Conservation (phyloP, 2,113 vertebrate genomes). For the Lophius piscatorius region DNA sequence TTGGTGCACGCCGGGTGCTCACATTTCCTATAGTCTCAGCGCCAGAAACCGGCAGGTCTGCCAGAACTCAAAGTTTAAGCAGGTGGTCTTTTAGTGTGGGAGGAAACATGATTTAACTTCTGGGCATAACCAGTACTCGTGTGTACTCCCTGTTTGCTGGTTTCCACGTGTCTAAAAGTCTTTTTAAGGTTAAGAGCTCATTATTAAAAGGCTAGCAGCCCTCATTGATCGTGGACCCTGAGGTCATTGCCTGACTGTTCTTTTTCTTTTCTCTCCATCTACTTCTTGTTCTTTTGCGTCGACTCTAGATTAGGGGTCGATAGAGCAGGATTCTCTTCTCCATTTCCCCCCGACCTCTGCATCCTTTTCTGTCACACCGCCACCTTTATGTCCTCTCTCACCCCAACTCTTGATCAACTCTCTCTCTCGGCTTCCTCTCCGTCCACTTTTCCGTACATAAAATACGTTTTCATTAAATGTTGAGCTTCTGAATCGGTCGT, state of each 20-base stretch:
- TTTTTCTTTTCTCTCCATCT: no score
- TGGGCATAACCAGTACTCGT: background rate
- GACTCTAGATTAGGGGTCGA: no score
- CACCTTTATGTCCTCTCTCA: no score
- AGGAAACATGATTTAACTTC: slow-evolving; percentile 4
- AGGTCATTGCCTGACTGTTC: background rate
- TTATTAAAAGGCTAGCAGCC: background rate
- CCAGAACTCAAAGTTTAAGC: slow-evolving; percentile 21
- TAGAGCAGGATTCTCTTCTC: background rate
- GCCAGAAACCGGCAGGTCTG: slow-evolving; percentile 12
- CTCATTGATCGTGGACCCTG: no score
- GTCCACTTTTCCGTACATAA: no score
- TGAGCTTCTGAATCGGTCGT: no score
- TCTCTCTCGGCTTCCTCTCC: no score
- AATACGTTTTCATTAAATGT: no score
- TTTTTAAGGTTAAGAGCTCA: slow-evolving; percentile 4
- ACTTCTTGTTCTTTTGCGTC: no score
- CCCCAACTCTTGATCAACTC: no score
- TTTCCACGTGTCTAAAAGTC: background rate
- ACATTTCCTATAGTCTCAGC: slow-evolving; percentile 11
- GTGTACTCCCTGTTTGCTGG: background rate
- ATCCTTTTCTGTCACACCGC: background rate
- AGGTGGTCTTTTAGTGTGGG: background rate
- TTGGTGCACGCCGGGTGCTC: slow-evolving; percentile 38
- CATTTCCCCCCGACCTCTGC: no score